Base-by-base conservation (phyloP, 2,888 invertebrate species). In the Synanthedon tipuliformis region DNA sequence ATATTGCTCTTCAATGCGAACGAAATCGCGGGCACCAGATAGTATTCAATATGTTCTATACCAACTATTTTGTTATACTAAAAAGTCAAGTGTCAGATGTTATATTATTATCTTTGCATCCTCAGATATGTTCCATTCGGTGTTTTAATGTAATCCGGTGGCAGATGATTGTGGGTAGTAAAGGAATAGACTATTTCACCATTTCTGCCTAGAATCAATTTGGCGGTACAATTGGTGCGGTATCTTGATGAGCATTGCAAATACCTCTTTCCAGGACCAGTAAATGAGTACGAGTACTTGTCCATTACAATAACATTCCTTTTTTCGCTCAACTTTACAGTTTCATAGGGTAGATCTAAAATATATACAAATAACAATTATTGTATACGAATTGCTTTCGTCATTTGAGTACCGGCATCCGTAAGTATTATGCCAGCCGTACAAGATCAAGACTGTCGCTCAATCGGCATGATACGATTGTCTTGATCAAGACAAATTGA, bases 81-180 rank as follows among this genome's bases (percentile, higher is more conserved):
- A 34, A 10, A 10, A 34, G 10, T 5, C 23, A 23, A 23, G 8
- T 34, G 34, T 34, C 34, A 34, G 10, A 34, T 34, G 8, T 7
- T 8, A 34, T 8, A 34, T 1, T 8, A 34, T 8, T 34, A 34
- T 34, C 34, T 45, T 4, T 45, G 15, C 45, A 15, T 45, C 13
- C 15, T 53, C 23, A 48, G 54, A 55, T 48, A 55, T 41, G 3
- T 50, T 16, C 54, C 57, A 18, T 48, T 13, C 15, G 13, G 10
- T 3, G 53, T 51, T 40, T 50, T 59, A 18, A 50, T 12, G n/a
- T 57, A 57, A 41, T 54, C 53, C 4, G 60, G 60, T 3, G 61
- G 60, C 2, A 55, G 53, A 41, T 60, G 61, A 40, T 58, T 59
- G 49, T 62, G 61, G 1, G 52, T 34, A 4, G 51, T 53, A 7